A percentile compares a stretch with the other conserved stretches of the same genome.
These are phyloP conservation scores for Limnodromus scolopaceus DNA, from an alignment of 2,797 vertebrate species.

Conservation along the genomic window DNA sequence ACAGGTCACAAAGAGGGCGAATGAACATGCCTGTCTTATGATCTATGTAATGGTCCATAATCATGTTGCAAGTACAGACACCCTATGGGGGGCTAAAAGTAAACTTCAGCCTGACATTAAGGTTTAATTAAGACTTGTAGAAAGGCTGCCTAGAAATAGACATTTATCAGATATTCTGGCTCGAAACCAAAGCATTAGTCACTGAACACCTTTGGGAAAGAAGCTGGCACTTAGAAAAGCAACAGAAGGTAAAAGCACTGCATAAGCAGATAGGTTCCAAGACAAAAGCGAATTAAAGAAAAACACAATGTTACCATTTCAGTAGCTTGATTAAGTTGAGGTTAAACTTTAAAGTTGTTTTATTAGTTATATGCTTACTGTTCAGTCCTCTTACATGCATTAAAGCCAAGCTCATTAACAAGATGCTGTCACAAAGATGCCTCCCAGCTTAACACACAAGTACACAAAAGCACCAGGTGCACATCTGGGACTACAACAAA, in stretches of 20 bases:
- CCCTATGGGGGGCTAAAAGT: slow-evolving; percentile 62
- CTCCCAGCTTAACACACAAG: slow-evolving; percentile 54
- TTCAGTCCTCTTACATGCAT: not conserved
- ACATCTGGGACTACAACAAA: slow-evolving; percentile 79
- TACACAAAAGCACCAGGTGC: slow-evolving; percentile 81
- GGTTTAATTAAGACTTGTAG: slow-evolving; percentile 81
- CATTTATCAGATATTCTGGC: slow-evolving; percentile 85
- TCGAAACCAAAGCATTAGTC: slow-evolving; percentile 84
- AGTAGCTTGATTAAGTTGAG: slow-evolving; percentile 33
- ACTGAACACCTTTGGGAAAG: slow-evolving; percentile 83
- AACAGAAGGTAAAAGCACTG: slow-evolving; percentile 81
- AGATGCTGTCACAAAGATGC: slow-evolving; percentile 29
- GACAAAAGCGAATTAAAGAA: slow-evolving; percentile 74
- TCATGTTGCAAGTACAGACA: slow-evolving; percentile 24
- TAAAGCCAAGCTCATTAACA: slow-evolving; percentile 63
- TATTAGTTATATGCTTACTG: not conserved
- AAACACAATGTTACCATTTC: slow-evolving; percentile 69
- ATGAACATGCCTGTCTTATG: not conserved
- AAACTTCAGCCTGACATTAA: slow-evolving; percentile 82
- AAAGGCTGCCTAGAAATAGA: slow-evolving; percentile 80
- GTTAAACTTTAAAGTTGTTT: slow-evolving; percentile 53
- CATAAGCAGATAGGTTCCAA: slow-evolving; percentile 75
- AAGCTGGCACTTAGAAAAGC: slow-evolving; percentile 80
- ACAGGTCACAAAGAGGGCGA: not conserved
- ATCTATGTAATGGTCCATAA: not conserved